Base-by-base conservation (phyloP, 2,797 vertebrate species). In the Dryobates pubescens region DNA sequence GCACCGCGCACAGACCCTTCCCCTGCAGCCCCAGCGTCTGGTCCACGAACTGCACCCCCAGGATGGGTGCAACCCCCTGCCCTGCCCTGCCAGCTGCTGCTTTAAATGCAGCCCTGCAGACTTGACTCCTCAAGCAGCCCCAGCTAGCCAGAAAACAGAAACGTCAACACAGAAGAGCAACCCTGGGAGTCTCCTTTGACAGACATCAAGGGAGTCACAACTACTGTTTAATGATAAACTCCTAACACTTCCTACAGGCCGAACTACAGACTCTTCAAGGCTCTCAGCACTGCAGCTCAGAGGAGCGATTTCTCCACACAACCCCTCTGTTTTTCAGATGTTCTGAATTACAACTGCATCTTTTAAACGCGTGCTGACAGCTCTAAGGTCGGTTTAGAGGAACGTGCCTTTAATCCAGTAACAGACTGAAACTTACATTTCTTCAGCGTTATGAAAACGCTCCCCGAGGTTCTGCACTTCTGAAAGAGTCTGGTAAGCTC, bases 401-500 rank as follows among this genome's bases (percentile, higher is more conserved):
- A 36, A 8, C 23, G 3, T 5, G 17, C 49, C 75, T 17, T 56
- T 15, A 45, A 29, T 3, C 20, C 45, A 19, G 10, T 4, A 47
- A 23, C 13, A 43, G 20, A 9, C 20, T 16, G 13, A 58, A 22
- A 86, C 95, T 96, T 88, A 96, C 95, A 99, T 97, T 99, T 99
- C 96, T 99, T 99, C 96, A 99, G 96, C 45, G 99, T 99, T 97
- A 99, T 98, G 94, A 98, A 99, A 67, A 99, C 98, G 61, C 98
- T 99, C 54, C 99, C 99, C 27, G 98, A 98, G 45, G 97, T 97
- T 93, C 99, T 97, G 96, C 99, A 99, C 96, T 99, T 99, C 78
- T 99, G 99, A 95, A 99, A 99, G 62, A 99, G 98, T 27, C 99
- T 97, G 6, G 99, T 99, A 74, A 99, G 98, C 97, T 99, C 95